Evolutionary conservation across 2,888 invertebrate species (phyloP), one percentile per base, ranked within the genome.

Genomic region (Oligia latruncula): DNA sequence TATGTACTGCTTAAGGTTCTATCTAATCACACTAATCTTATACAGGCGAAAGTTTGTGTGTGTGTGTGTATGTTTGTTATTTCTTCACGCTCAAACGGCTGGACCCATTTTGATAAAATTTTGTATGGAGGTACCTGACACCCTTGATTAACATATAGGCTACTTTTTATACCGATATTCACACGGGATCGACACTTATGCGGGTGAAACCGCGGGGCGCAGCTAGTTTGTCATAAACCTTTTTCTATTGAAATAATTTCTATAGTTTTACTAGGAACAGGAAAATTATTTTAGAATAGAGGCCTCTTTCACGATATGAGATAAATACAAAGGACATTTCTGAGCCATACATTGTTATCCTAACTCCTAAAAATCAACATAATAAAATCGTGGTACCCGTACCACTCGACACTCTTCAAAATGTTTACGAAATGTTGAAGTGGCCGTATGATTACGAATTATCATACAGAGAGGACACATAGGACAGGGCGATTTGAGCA

Each of bases 241-340:
- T 52, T 68, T 11, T 77, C 23, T 43, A 43, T 52, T 77, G 4
- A 64, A 77, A 52, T n/a, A 17, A 58, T 58, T n/a, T 17, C 13
- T n/a, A 4, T 35, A 23, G 11, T 17, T 35, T 55, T 67, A 52
- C 40, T 29, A 29, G 13, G 29, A n/a, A 46, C 17, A 4, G 17
- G 13, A 62, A 46, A 9, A 64, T 55, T 20, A 0, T 17, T 64
- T 74, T 64, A 17, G 1, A 3, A 23, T 52, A 6, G 49, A 29
- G 20, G 11, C 23, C 11, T 65, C 52, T 15, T 74, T 55, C 52
- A 29, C 3, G 20, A 40, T 17, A 29, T 15, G 43, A 64, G 20
- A 9, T 71, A 3, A 20, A 20, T 66, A 67, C 43, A n/a, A 15
- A 15, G 8, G 62, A 35, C 8, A 29, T 29, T 64, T 6, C 3